These are phyloP conservation scores for Osmerus eperlanus DNA, from an alignment of 2,113 vertebrate genomes.

Conservation along the genomic window DNA sequence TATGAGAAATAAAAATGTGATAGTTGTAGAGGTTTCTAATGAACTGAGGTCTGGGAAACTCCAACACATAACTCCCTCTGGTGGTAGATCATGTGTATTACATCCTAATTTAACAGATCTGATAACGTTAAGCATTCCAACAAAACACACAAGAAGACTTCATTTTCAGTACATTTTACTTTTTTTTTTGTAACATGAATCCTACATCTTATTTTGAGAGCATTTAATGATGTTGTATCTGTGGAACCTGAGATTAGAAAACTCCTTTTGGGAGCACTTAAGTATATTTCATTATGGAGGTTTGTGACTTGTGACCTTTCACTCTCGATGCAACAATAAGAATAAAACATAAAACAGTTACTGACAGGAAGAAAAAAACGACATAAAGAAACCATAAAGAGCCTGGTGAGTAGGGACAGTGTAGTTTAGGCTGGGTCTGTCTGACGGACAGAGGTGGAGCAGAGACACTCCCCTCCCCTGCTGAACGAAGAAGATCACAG, in stretches of 20 bases:
- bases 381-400: constrained; percentile 13
- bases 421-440: constrained; percentile 59
- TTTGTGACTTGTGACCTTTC: constrained; percentile 59
- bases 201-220: constrained; percentile 64
- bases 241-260: constrained; percentile 79
- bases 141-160: constrained; percentile 46
- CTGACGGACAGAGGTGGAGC: constrained; percentile 37
- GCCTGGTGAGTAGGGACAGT: constrained; percentile 36
- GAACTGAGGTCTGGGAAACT: no score
- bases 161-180: constrained; percentile 71
- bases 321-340: constrained; percentile 52
- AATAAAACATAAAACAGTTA: constrained; percentile 5
- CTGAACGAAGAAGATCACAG: constrained; percentile 57
- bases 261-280: constrained; percentile 65
- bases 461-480: constrained; percentile 48
- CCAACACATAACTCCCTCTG: no score
- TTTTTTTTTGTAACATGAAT: constrained; percentile 70
- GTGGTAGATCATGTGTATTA: neutral
- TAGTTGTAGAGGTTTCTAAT: no score
- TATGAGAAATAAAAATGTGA: no score
- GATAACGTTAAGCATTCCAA: neutral
- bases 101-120: neutral
- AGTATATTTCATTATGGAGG: constrained; percentile 56
- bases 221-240: constrained; percentile 70
- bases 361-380: constrained; percentile 9